These are phyloP conservation scores for Turritopsis rubra DNA, from an alignment of 30 jellyfish, hydroid and myxozoan species.

Conservation along the genomic window DNA sequence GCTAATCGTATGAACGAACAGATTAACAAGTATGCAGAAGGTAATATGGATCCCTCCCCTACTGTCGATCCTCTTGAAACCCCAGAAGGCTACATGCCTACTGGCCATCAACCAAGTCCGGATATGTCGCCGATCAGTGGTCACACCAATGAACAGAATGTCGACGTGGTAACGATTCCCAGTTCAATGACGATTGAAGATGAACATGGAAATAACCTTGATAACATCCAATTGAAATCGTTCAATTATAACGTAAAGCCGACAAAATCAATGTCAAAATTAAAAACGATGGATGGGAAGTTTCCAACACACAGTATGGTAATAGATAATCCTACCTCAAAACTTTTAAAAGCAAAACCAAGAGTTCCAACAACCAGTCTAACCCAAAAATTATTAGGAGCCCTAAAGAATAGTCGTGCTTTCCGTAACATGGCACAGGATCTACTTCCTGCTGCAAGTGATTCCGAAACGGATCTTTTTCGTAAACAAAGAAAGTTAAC, in stretches of 20 bases:
- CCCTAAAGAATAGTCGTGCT: conserved; percentile 9
- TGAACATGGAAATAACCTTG: conserved; percentile 74
- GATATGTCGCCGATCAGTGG: conserved; percentile 25
- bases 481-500: conserved; percentile 14
- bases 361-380: conserved; percentile 4
- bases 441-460: conserved; percentile 2
- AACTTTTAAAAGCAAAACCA: not conserved
- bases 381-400: conserved; percentile 11
- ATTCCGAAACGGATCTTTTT: not conserved
- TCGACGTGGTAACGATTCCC: conserved; percentile 76
- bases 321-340: not conserved
- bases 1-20: conserved; percentile 27
- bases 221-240: not conserved
- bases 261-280: conserved; percentile 1
- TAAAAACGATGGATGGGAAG: conserved; percentile 4
- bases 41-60: not conserved
- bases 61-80: conserved; percentile 37
- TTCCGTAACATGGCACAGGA: conserved; percentile 17
- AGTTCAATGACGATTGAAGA: conserved; percentile 69
- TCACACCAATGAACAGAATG: conserved; percentile 32
- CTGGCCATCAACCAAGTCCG: conserved; percentile 18
- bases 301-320: conserved; percentile 1
- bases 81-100: conserved; percentile 26
- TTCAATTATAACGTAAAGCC: not conserved
- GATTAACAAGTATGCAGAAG: conserved; percentile 26